These are phyloP conservation scores for Trachops cirrhosus DNA, from an alignment of 2,797 vertebrate genomes.

Conservation along the genomic window DNA sequence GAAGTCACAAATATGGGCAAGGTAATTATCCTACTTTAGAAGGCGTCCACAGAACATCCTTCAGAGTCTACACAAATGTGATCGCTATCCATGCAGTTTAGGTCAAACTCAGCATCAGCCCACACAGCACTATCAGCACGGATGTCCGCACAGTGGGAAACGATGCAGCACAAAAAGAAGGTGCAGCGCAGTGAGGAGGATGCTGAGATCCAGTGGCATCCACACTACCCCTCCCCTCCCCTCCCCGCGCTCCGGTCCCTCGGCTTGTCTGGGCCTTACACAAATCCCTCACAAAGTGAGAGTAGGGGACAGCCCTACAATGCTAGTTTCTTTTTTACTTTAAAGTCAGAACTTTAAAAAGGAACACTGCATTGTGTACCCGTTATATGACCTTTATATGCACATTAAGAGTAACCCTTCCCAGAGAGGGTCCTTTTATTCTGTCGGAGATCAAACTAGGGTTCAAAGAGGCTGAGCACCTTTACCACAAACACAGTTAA, in stretches of 20 bases:
- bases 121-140: neutral
- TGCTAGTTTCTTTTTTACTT: neutral
- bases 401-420: neutral
- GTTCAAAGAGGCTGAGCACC: neutral
- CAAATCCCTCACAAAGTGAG: neutral
- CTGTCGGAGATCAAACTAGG: neutral
- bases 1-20: slow-evolving; percentile 4
- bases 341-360: neutral
- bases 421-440: neutral
- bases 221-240: neutral
- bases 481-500: neutral
- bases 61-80: neutral
- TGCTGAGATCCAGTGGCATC: neutral
- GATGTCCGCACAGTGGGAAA: neutral
- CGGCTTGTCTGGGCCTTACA: neutral
- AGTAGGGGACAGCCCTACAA: neutral
- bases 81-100: neutral
- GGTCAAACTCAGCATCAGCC: neutral
- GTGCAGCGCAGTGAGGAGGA: accelerated
- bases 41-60: neutral
- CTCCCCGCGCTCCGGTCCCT: no score
- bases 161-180: neutral
- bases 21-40: slow-evolving; percentile 21
- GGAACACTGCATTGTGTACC: neutral
- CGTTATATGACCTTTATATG: neutral